Conservation (phyloP, 1,140 invertebrate genomes). For the Psilanteris sp. region DNA sequence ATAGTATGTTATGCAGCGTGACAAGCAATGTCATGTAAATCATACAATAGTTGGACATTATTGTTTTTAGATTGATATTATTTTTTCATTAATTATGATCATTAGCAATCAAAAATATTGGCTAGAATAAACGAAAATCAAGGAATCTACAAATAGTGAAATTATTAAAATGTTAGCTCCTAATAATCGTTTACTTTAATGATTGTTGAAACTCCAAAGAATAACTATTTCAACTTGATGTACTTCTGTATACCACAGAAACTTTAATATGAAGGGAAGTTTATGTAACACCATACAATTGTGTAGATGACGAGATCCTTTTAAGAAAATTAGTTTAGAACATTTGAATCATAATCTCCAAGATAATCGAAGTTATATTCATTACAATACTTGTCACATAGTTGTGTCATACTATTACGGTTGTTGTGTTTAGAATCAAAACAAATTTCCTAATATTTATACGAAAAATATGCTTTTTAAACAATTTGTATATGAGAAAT, state of each 20-base stretch:
- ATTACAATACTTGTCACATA: too few relatives aligned
- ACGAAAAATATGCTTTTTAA: too few relatives aligned
- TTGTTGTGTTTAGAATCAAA: too few relatives aligned
- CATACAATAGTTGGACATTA: neutral
- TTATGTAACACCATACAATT: slow-evolving; percentile 16
- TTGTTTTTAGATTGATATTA: neutral
- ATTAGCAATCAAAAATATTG: neutral
- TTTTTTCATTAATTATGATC: too few relatives aligned
- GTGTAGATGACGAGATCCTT: slow-evolving; percentile 16
- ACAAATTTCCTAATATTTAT: too few relatives aligned
- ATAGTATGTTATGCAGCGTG: slow-evolving; percentile 1
- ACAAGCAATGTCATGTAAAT: neutral
- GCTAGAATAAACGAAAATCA: neutral
- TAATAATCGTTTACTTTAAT: slow-evolving; percentile 22
- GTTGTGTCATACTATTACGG: too few relatives aligned
- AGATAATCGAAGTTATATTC: slow-evolving; percentile 7
- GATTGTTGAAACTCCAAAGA: slow-evolving; percentile 24
- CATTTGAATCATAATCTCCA: slow-evolving; percentile 16
- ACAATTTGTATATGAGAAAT: too few relatives aligned
- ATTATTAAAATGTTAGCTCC: slow-evolving; percentile 10
- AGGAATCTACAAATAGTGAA: neutral
- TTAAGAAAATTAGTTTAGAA: slow-evolving; percentile 24
- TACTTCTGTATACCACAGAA: slow-evolving; percentile 32
- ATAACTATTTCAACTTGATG: slow-evolving; percentile 27
- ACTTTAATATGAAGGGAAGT: slow-evolving; percentile 34